Evolutionary conservation across 2,888 invertebrate species (phyloP).

Genomic region (Lysandra bellargus): DNA sequence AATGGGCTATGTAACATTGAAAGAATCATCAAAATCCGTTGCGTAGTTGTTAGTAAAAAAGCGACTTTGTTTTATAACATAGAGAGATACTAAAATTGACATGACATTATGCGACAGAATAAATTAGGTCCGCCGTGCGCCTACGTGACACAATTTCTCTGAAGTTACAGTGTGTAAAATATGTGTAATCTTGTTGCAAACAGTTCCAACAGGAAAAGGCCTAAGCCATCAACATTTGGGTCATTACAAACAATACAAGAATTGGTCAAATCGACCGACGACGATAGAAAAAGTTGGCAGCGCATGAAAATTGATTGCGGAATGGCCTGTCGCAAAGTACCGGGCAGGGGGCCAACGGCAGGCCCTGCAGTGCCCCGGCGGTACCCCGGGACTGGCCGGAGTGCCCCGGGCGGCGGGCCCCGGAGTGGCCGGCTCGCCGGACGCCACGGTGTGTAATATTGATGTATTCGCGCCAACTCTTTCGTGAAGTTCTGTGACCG

Average conservation of each 20-base stretch:
- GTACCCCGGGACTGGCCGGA: background rate
- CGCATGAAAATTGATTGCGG: slow-evolving; percentile 26
- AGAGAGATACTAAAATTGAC: too few species aligned
- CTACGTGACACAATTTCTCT: background rate
- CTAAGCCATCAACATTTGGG: background rate
- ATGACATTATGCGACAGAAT: too few species aligned
- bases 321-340: slow-evolving; percentile 5
- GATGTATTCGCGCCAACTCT: slow-evolving; percentile 6
- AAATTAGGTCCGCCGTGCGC: too few species aligned
- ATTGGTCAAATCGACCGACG: slow-evolving; percentile 3
- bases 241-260: slow-evolving; percentile 8
- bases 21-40: too few species aligned
- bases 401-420: background rate
- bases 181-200: background rate
- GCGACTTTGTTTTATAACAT: too few species aligned
- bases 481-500: slow-evolving; percentile 5
- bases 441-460: background rate
- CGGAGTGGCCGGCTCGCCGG: background rate
- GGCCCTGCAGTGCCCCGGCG: background rate
- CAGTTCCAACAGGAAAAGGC: background rate
- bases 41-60: too few species aligned
- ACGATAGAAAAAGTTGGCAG: slow-evolving; percentile 26
- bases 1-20: too few species aligned
- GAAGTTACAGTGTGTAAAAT: background rate
- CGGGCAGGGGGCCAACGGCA: slow-evolving; percentile 1